Percentiles rank a stretch among this genome's conserved stretches.
Evolutionary conservation across 2,113 vertebrate genomes (phyloP).

Genomic region (Irena cyanogastra): DNA sequence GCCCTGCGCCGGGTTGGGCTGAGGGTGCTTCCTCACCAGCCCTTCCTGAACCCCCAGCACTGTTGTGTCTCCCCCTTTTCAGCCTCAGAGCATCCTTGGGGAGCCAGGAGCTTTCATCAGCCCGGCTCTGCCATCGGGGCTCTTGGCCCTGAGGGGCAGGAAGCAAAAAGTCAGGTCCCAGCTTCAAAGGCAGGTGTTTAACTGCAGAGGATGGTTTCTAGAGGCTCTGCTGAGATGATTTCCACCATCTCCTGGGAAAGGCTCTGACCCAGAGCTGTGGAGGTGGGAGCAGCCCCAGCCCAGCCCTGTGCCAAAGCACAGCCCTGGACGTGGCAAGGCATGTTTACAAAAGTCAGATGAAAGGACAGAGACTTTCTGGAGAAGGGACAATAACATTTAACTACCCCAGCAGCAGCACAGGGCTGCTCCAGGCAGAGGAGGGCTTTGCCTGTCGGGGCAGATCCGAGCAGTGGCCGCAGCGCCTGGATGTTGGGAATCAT

Average conservation of each 20-base stretch:
- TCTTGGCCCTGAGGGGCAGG: background rate
- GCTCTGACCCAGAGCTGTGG: background rate
- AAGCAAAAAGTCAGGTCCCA: background rate
- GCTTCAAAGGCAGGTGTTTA: background rate
- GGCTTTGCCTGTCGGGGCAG: background rate
- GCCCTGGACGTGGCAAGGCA: fast-evolving
- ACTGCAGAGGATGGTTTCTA: background rate
- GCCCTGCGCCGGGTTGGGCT: background rate
- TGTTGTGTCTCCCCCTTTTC: background rate
- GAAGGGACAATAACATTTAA: background rate
- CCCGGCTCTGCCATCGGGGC: background rate
- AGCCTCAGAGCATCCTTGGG: background rate
- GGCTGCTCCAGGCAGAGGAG: background rate
- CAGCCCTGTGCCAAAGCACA: background rate
- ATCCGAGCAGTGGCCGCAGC: fast-evolving
- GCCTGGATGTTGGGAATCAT: fast-evolving
- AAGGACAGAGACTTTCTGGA: background rate
- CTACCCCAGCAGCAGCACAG: background rate
- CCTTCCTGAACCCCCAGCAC: background rate
- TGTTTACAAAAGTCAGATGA: background rate
- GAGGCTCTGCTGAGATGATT: background rate
- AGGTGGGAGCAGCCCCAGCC: background rate
- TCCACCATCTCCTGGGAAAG: too few relatives aligned
- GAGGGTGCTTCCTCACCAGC: background rate
- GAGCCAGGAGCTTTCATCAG: background rate